Base-by-base conservation (phyloP, 2,797 vertebrate genomes). In the Takifugu ocellatus region DNA sequence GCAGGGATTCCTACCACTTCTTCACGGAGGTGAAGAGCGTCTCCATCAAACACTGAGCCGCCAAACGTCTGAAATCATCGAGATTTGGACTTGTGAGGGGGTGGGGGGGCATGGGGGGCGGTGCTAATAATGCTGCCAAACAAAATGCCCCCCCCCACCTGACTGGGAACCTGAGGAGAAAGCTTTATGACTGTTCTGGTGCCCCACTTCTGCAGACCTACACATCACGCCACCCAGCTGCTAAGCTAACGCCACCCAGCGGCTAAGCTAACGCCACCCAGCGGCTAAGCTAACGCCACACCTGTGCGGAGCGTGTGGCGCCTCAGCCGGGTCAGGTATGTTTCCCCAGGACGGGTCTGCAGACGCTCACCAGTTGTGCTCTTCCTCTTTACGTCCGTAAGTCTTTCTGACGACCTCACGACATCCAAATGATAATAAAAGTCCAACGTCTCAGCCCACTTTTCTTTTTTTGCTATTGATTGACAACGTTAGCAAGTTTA, bases 1-100 rank as follows among this genome's bases (percentile, higher is more conserved):
- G 84, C 58, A 96, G 91, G 59, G 96, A 99, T 78, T 99, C 97
- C 1, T 95, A 94, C 0, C 90, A 97, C 63, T 99, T 99, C 85
- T 99, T 98, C 82, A 99, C 97, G 0, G 97, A 98, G 82, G 90
- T 98, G 56, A 99, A 99, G 90, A 94, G 89, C 1, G 80, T 99
- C 74, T 93, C 94, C 0, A 74, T 99, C 77, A 96, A 99, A 84
- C 88, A 98, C 81, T 97, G 78, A 96, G 36, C 36, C 12, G 4
- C 12, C 36, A 39, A 39, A 39, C 3, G 12, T 29, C 27, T 7
- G 7, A 29, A 29, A 4, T 29, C 27, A 29, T 21, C 21, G 1
- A 1, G 21, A 21, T 39, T 14, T 39, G 12, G 36, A 39, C 36
- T 39, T 7, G 0, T 0, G 2, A 52, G 21, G 21, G 21, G 21